A percentile compares a stretch with the other conserved stretches of the same genome.
Conservation (phyloP, 2,888 invertebrate species). For the Alloscopus bannaensis region DNA sequence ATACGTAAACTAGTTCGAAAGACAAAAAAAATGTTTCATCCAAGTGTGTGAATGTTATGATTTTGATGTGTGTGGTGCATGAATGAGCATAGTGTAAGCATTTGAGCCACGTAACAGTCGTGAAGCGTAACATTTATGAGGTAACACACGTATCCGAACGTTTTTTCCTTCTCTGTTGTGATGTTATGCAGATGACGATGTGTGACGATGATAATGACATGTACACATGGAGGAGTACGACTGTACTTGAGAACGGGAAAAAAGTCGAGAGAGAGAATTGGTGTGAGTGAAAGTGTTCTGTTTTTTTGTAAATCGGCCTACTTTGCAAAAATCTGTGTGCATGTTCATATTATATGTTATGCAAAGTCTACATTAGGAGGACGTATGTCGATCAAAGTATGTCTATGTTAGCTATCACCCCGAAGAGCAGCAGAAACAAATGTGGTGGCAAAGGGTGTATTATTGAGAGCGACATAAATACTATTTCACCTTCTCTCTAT, state of each 20-base stretch:
- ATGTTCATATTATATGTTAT: slow-evolving; percentile 11
- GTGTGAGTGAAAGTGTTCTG: slow-evolving; percentile 73
- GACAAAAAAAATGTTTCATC: no score
- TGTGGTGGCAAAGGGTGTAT: background rate
- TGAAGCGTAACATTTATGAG: slow-evolving; percentile 25
- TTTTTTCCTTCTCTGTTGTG: background rate
- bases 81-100: slow-evolving; percentile 6
- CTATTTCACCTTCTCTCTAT: background rate
- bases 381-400: slow-evolving; percentile 49
- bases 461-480: slow-evolving; percentile 21
- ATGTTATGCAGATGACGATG: slow-evolving; percentile 34
- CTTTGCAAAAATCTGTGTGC: slow-evolving; percentile 66
- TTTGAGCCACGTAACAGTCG: background rate
- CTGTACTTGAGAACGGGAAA: slow-evolving; percentile 39
- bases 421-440: slow-evolving; percentile 34
- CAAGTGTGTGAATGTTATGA: no score
- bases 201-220: slow-evolving; percentile 39
- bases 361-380: background rate
- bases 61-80: background rate
- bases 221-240: slow-evolving; percentile 28
- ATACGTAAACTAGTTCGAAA: no score
- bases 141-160: slow-evolving; percentile 41
- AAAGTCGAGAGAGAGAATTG: slow-evolving; percentile 59
- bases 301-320: slow-evolving; percentile 71
- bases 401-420: slow-evolving; percentile 70